Evolutionary conservation across 2,113 vertebrate species (phyloP).

Genomic region (Enhydra lutris): DNA sequence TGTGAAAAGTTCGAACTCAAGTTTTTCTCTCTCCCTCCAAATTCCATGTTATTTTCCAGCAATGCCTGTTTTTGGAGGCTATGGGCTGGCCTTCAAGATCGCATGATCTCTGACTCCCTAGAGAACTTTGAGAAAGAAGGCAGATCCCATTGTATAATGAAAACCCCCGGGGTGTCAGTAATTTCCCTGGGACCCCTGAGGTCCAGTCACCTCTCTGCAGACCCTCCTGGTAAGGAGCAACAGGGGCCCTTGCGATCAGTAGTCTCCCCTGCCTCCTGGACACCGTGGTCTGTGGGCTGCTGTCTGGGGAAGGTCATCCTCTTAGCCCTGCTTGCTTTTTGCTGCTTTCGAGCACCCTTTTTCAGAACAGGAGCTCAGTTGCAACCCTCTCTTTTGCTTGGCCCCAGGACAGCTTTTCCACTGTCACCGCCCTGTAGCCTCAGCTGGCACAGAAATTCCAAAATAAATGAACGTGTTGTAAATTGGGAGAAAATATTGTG

Average conservation of each 20-base stretch:
- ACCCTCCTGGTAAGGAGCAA: neutral
- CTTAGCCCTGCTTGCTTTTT: slow-evolving; percentile 64
- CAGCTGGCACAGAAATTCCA: slow-evolving; percentile 83
- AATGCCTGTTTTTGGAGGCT: neutral
- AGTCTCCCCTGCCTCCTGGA: neutral
- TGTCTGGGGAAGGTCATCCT: slow-evolving; percentile 69
- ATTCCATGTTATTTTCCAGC: neutral
- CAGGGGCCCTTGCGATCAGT: neutral
- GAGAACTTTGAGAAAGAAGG: slow-evolving; percentile 30
- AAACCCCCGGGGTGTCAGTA: neutral
- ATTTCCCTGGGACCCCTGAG: neutral
- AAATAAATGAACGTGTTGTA: slow-evolving; percentile 87
- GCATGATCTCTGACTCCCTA: neutral
- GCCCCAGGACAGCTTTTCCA: slow-evolving; percentile 82
- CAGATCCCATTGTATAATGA: neutral
- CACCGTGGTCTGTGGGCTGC: neutral
- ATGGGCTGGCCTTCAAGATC: neutral
- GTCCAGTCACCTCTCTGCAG: neutral
- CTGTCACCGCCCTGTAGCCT: slow-evolving; percentile 84
- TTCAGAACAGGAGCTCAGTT: slow-evolving; percentile 80
- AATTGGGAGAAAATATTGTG: slow-evolving; percentile 86
- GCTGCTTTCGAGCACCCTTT: slow-evolving; percentile 75
- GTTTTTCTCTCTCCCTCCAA: neutral
- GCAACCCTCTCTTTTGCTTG: slow-evolving; percentile 86
- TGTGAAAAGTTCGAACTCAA: neutral